Base-by-base conservation (phyloP, 2,113 vertebrate genomes). In the Sylvia atricapilla region DNA sequence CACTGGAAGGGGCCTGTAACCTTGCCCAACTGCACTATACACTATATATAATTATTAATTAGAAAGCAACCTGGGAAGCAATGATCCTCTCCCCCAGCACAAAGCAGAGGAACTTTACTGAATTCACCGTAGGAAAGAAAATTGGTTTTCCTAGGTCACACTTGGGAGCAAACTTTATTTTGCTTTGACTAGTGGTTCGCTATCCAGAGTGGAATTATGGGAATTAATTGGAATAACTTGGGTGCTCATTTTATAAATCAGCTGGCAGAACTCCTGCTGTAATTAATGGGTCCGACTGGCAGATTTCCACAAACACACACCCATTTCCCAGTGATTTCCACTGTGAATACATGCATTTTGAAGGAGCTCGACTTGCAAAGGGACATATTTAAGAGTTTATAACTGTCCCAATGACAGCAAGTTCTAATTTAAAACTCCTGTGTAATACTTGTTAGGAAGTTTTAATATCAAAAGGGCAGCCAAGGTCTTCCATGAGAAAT, bases 381-480 rank as follows among this genome's bases (percentile, higher is more conserved):
- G 94, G 97, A 97, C 97, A 84, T 96, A 97, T 98, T 98, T 97
- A 97, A 98, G 87, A 96, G 96, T 98, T 97, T 98, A 98, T 97
- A 98, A 98, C 97, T 97, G 97, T 98, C 97, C 96, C 77, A 53
- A 91, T 98, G 98, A 98, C 97, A 98, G 97, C 96, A 82, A 97
- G 97, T 96, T 98, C 97, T 98, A 98, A 98, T 98, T 98, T 98
- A 98, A 98, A 97, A 98, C 96, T 97, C 95, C 97, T 97, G 95
- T 98, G 97, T 97, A 98, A 97, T 97, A 98, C 97, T 98, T 98
- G 97, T 98, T 98, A 98, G 98, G 97, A 98, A 97, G 97, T 98
- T 98, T 98, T 98, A 98, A 98, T 98, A 98, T 97, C 96, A 97
- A 97, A 97, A 98, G 97, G 98, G 97, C 98, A 98, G 97, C 97